Evolutionary conservation across 1,140 invertebrate species (phyloP), one percentile per base, ranked within the genome.

Genomic region (Hermetia illucens): DNA sequence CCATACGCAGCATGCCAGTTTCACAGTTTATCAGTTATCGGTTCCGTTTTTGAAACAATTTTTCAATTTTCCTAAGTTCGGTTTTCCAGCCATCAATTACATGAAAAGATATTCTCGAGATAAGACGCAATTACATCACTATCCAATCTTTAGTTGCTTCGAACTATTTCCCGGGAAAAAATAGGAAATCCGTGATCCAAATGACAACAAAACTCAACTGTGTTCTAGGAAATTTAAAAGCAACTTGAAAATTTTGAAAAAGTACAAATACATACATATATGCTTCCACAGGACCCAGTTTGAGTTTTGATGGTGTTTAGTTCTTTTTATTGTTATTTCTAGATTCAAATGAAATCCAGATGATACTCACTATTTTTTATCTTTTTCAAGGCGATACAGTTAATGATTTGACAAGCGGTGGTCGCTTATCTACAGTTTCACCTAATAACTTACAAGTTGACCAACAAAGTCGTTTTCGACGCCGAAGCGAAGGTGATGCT

Each of bases 401-500:
- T 51, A 47, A 43, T 45, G 37, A 38, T 20, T 15, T 24, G 34
- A 12, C 21, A n/a, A n/a, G n/a, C n/a, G 42, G 22, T 29, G 15
- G 18, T 37, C 40, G 30, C n/a, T 37, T 30, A 38, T 30, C 33
- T 36, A 36, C 19, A 27, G 36, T 39, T 35, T 38, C 35, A 35
- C 38, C 34, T 41, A 31, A 46, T 43, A 45, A 47, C 9, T 36
- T 43, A 27, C 39, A 43, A 9, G 50, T 34, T 22, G 52, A 58
- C 24, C 53, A 56, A 38, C 53, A 56, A 36, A n/a, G 9, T 6
- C 43, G 47, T 8, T 44, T 53, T 17, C 48, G 58, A 1, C 51
- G 58, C 25, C 53, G 49, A 41, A 61, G 58, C 45, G 58, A 61
- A 39, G 55, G 58, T 31, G 57, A 61, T 45, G 51, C 48, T 4